Conservation (phyloP, 2,888 invertebrate genomes). For the Rhingia rostrata region DNA sequence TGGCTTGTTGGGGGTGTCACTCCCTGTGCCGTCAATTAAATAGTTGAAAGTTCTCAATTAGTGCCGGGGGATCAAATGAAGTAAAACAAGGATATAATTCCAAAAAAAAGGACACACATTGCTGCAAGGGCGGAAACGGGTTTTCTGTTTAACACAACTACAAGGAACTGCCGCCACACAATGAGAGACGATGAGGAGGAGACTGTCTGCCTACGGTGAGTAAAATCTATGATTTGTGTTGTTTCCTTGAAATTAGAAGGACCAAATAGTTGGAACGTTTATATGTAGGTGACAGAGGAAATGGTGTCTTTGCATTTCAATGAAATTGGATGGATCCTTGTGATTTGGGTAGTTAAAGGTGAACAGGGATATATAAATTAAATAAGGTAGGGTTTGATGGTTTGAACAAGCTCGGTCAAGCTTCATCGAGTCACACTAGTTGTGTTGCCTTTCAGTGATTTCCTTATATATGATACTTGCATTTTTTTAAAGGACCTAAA, state of each 20-base stretch:
- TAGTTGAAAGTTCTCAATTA: conserved; percentile 70
- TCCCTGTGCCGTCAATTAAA: conserved; percentile 65
- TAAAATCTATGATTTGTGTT: conserved; percentile 26
- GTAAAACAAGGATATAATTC: conserved; percentile 54
- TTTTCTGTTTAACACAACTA: conserved; percentile 25
- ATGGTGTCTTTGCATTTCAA: not conserved
- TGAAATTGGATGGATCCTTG: too few species aligned
- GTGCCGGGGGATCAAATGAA: conserved; percentile 59
- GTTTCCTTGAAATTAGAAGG: conserved; percentile 4
- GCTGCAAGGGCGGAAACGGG: not conserved
- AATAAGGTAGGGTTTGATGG: too few species aligned
- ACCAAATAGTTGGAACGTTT: not conserved
- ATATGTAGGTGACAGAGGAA: too few species aligned
- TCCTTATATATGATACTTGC: too few species aligned
- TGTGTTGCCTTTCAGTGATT: too few species aligned
- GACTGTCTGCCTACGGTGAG: conserved; percentile 64
- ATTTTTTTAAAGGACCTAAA: too few species aligned
- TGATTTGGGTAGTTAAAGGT: too few species aligned
- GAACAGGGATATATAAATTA: too few species aligned
- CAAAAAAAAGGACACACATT: conserved; percentile 4
- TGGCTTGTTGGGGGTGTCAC: conserved; percentile 30
- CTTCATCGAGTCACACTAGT: too few species aligned
- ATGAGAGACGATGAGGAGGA: conserved; percentile 68
- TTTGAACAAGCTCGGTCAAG: too few species aligned
- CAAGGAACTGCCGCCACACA: conserved; percentile 26